A percentile compares a stretch with the other conserved stretches of the same genome.
These are phyloP conservation scores for Eudyptes chrysolophus DNA, from an alignment of 2,113 vertebrate genomes.

Conservation along the genomic window DNA sequence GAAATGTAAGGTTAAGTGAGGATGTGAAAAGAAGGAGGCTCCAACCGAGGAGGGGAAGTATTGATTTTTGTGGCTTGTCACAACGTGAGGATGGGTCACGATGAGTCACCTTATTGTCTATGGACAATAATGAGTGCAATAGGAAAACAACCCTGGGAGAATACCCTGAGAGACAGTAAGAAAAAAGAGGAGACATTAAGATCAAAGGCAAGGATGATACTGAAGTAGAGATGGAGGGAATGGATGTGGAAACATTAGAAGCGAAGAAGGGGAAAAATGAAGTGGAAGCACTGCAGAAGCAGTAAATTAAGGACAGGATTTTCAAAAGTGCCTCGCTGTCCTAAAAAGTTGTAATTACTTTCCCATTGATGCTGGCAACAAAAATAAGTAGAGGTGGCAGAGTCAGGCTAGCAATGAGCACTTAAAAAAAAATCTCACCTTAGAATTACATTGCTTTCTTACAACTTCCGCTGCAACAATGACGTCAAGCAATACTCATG, in stretches of 20 bases:
- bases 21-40: neutral
- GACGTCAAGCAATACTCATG: neutral
- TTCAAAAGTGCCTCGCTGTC: neutral
- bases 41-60: accelerated
- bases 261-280: neutral
- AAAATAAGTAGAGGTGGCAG: neutral
- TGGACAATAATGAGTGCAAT: neutral
- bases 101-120: neutral
- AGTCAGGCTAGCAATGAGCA: neutral
- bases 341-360: neutral
- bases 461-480: neutral
- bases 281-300: neutral
- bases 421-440: neutral
- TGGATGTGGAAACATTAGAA: neutral
- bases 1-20: neutral
- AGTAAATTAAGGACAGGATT: neutral
- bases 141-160: neutral
- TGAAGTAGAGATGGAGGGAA: neutral
- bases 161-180: neutral
- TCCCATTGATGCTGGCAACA: neutral
- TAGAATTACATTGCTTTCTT: neutral
- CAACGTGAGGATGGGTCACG: neutral
- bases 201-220: neutral
- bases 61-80: neutral
- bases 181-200: neutral